These are phyloP conservation scores for Pseudotriccus pelzelni DNA, from an alignment of 2,797 vertebrate genomes.

Conservation along the genomic window DNA sequence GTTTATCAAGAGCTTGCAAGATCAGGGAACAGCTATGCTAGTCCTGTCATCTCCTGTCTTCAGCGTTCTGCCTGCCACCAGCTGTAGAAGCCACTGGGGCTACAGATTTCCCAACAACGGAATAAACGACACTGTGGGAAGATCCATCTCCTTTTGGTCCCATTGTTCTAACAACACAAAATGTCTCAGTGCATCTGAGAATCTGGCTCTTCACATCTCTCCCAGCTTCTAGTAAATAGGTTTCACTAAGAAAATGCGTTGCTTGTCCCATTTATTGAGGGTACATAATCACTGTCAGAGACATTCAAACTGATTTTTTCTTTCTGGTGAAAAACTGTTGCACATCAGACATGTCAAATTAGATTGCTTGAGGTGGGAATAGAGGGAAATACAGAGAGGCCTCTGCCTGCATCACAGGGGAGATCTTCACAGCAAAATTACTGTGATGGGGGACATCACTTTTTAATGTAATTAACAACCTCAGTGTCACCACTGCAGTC, in stretches of 20 bases:
- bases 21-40: not conserved
- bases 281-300: not conserved
- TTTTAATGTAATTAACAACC: not conserved
- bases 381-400: not conserved
- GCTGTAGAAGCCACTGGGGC: slow-evolving; percentile 32
- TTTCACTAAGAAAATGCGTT: slow-evolving; percentile 17
- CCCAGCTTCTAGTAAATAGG: not conserved
- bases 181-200: slow-evolving; percentile 24
- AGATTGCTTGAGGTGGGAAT: not conserved
- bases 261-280: not conserved
- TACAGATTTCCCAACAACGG: slow-evolving; percentile 34
- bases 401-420: not conserved
- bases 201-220: not conserved
- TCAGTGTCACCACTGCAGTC: not conserved
- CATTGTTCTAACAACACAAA: slow-evolving; percentile 47
- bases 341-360: not conserved
- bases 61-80: not conserved
- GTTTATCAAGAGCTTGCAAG: slow-evolving; percentile 14
- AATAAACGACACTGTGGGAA: not conserved
- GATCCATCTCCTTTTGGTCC: slow-evolving; percentile 10
- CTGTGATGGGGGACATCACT: not conserved
- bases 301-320: not conserved
- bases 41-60: slow-evolving; percentile 38
- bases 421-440: not conserved
- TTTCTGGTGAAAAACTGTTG: not conserved